Conservation (phyloP, 2,113 vertebrate genomes). For the Periophthalmodon schlosseri region DNA sequence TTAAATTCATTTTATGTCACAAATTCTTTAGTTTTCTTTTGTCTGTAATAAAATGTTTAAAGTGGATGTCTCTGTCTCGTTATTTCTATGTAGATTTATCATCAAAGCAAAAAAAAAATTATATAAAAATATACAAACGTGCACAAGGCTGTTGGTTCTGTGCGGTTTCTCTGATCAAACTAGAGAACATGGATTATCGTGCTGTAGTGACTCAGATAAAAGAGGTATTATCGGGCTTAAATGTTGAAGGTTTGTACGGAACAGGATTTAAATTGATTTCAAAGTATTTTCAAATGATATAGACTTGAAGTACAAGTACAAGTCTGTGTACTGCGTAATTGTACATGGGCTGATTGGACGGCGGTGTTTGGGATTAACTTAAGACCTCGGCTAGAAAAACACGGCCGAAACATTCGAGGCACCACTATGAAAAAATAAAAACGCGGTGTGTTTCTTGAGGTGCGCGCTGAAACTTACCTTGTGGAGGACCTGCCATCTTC, state of each 20-base stretch:
- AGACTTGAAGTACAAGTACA: not conserved
- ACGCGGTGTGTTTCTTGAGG: too few relatives aligned
- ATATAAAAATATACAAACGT: too few relatives aligned
- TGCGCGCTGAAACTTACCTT: too few relatives aligned
- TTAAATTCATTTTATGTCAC: conserved; percentile 82
- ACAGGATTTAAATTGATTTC: not conserved
- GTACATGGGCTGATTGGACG: conserved; percentile 1
- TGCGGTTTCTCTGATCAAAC: not conserved
- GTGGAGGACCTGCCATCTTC: too few relatives aligned
- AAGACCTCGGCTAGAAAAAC: not conserved
- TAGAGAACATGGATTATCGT: too few relatives aligned
- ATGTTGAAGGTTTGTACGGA: not conserved
- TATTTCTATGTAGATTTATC: conserved; percentile 4
- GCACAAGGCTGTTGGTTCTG: not conserved
- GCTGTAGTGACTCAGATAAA: not conserved
- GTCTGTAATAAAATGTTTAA: conserved; percentile 96
- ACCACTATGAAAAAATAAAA: not conserved
- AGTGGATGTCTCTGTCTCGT: conserved; percentile 66
- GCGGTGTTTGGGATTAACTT: not conserved
- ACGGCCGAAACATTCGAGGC: not conserved
- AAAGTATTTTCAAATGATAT: not conserved
- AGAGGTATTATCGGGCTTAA: not conserved
- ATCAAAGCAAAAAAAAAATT: too few relatives aligned
- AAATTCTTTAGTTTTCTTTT: conserved; percentile 86
- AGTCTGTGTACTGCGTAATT: not conserved